These are phyloP conservation scores for Cancer borealis DNA, from an alignment of 2,888 invertebrate genomes.

Conservation along the genomic window DNA sequence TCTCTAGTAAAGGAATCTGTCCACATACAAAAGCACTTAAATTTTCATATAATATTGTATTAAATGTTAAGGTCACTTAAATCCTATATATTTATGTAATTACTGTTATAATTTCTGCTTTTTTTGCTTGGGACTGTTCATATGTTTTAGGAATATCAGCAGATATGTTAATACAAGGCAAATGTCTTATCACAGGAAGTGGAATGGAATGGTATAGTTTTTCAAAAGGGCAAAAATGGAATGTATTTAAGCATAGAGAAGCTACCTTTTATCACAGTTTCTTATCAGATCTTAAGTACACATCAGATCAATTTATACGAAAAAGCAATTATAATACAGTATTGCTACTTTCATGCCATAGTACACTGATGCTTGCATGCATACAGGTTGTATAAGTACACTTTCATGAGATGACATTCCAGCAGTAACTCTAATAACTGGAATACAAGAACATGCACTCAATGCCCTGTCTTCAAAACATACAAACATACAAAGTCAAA, in stretches of 20 bases:
- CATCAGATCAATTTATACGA: slow-evolving; percentile 48
- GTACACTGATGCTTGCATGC: slow-evolving; percentile 41
- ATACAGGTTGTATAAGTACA: not conserved
- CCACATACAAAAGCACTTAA: slow-evolving; percentile 23
- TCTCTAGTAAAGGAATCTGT: slow-evolving; percentile 26
- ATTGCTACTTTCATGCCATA: slow-evolving; percentile 51
- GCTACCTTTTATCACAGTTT: slow-evolving; percentile 74
- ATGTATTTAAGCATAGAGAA: slow-evolving; percentile 67
- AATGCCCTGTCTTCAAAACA: slow-evolving; percentile 30
- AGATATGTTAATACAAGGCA: slow-evolving; percentile 59
- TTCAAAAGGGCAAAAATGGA: slow-evolving; percentile 58
- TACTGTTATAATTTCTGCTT: not conserved
- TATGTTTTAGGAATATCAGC: slow-evolving; percentile 33
- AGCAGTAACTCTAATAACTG: not conserved
- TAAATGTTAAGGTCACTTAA: slow-evolving; percentile 39
- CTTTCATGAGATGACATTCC: not conserved
- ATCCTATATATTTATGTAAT: slow-evolving; percentile 22
- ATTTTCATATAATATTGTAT: slow-evolving; percentile 22
- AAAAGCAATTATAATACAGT: slow-evolving; percentile 56
- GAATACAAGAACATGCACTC: slow-evolving; percentile 14
- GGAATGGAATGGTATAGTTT: slow-evolving; percentile 65
- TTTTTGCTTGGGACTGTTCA: slow-evolving; percentile 3
- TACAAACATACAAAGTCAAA: slow-evolving; percentile 28
- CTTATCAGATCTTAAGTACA: slow-evolving; percentile 67
- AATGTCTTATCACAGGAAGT: slow-evolving; percentile 71